A percentile compares a stretch with the other conserved stretches of the same genome.
Evolutionary conservation across 2,888 invertebrate genomes (phyloP).

Genomic region (Eupithecia inturbata): DNA sequence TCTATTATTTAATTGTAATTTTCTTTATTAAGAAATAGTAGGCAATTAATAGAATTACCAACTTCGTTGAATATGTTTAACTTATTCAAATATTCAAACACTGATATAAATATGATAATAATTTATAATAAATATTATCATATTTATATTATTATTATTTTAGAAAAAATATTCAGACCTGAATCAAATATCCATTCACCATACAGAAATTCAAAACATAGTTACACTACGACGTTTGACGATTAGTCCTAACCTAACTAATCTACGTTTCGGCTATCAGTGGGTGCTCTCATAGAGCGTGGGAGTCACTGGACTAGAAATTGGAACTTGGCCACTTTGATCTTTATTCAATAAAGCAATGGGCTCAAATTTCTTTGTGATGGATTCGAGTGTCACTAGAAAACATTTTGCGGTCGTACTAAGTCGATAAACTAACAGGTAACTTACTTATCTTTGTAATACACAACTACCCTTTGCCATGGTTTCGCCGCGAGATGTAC

Average conservation of each 20-base stretch:
- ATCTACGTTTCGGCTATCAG: constrained; percentile 58
- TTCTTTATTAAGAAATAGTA: too few species aligned
- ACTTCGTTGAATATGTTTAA: neutral
- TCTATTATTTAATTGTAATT: too few species aligned
- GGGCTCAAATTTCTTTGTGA: neutral
- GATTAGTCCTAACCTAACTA: constrained; percentile 54
- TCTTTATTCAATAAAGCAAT: neutral
- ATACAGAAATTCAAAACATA: constrained; percentile 24
- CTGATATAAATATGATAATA: too few species aligned
- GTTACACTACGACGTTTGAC: constrained; percentile 49
- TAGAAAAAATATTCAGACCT: too few species aligned
- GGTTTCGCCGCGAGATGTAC: neutral
- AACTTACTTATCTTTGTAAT: neutral
- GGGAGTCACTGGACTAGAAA: constrained; percentile 21
- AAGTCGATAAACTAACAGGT: neutral
- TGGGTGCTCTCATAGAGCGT: constrained; percentile 41
- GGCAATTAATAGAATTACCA: neutral
- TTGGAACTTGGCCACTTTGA: neutral
- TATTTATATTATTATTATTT: too few species aligned
- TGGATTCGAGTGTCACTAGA: neutral
- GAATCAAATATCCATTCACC: neutral
- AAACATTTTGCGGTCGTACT: neutral
- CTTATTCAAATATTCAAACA: too few species aligned
- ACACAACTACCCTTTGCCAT: neutral
- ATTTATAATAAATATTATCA: too few species aligned